Percentiles rank a stretch among this genome's conserved stretches.
These are phyloP conservation scores for Drosophila glabriapex DNA, from an alignment of 2,888 invertebrate species.

Conservation along the genomic window DNA sequence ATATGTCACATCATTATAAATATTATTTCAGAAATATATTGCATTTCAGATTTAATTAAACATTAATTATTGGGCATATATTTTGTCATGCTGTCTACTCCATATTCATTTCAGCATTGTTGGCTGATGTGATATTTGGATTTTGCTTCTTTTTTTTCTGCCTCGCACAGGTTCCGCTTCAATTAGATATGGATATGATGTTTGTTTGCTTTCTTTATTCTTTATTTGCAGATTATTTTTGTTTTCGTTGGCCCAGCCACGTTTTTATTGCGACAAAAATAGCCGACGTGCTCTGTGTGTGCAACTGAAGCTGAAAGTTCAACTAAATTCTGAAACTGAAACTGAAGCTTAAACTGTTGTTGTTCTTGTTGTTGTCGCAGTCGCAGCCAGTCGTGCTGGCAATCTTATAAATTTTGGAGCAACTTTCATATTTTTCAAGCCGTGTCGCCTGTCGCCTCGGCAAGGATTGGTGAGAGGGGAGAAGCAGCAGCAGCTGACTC, in stretches of 20 bases:
- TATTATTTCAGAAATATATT: neutral
- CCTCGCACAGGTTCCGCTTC: slow-evolving; percentile 53
- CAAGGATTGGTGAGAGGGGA: neutral
- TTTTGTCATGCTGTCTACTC: neutral
- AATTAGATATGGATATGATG: slow-evolving; percentile 75
- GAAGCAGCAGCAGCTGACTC: neutral
- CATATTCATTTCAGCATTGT: slow-evolving; percentile 7
- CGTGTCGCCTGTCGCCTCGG: slow-evolving; percentile 22
- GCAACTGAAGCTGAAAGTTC: slow-evolving; percentile 46
- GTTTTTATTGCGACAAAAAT: slow-evolving; percentile 69
- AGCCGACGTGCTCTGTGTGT: slow-evolving; percentile 65
- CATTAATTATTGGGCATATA: slow-evolving; percentile 6
- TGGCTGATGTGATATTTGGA: slow-evolving; percentile 39
- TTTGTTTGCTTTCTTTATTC: slow-evolving; percentile 52
- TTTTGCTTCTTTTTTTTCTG: slow-evolving; percentile 42
- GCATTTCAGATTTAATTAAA: neutral
- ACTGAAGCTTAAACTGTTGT: slow-evolving; percentile 12
- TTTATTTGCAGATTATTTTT: slow-evolving; percentile 8
- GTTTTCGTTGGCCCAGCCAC: slow-evolving; percentile 44
- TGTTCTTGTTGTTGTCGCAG: slow-evolving; percentile 26
- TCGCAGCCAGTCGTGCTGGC: slow-evolving; percentile 23
- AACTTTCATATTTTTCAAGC: slow-evolving; percentile 78
- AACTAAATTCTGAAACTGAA: slow-evolving; percentile 39
- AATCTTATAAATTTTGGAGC: slow-evolving; percentile 76
- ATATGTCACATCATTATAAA: neutral